Conservation (phyloP, 2,888 invertebrate genomes). For the Theodoxus fluviatilis region DNA sequence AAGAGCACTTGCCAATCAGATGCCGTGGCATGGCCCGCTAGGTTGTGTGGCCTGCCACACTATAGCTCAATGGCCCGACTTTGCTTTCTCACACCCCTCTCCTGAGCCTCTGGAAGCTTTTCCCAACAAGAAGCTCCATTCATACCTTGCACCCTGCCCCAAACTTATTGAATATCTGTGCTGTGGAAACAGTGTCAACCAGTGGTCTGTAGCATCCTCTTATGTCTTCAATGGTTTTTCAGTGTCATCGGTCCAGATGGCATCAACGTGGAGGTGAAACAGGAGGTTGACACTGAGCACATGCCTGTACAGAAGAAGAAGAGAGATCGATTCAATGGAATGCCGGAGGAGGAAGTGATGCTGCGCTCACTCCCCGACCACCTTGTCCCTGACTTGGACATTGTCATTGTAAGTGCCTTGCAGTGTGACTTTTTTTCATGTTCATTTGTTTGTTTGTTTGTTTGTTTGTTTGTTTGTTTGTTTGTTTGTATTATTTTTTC, state of each 20-base stretch:
- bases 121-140: no score
- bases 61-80: no score
- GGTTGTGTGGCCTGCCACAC: no score
- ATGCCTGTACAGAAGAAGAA: conserved; percentile 70
- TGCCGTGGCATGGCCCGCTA: no score
- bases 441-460: neutral
- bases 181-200: neutral
- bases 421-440: neutral
- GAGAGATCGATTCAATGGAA: conserved; percentile 63
- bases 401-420: conserved; percentile 88
- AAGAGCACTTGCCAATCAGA: no score
- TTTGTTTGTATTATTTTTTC: neutral
- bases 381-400: conserved; percentile 90
- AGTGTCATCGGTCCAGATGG: conserved; percentile 26
- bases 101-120: no score
- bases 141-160: no score
- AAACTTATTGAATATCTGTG: no score
- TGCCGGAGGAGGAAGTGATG: conserved; percentile 95
- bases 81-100: no score
- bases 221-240: neutral
- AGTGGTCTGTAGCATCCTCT: neutral
- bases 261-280: conserved; percentile 41
- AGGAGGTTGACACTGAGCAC: conserved; percentile 65
- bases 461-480: neutral
- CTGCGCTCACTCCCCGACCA: conserved; percentile 94